Evolutionary conservation across 2,797 vertebrate genomes (phyloP).

Genomic region (Orientallactaga sibirica): DNA sequence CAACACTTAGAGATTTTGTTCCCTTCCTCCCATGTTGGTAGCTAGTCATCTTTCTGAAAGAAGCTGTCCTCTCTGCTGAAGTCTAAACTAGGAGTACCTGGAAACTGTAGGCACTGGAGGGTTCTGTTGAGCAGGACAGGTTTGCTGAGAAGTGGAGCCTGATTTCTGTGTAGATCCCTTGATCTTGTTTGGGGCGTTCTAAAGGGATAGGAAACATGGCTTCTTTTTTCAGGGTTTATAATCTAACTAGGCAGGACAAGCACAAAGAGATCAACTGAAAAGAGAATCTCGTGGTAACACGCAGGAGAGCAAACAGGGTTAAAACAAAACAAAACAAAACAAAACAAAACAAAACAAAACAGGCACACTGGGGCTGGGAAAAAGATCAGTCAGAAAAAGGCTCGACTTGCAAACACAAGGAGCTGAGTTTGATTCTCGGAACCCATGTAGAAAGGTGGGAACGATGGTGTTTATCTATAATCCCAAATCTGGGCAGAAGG

Average conservation of each 20-base stretch:
- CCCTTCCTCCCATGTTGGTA: background rate
- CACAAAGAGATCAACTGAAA: background rate
- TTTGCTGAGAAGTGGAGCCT: background rate
- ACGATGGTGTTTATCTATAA: too few species aligned
- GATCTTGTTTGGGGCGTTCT: slow-evolving; percentile 4
- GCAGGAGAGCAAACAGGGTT: background rate
- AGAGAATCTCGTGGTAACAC: background rate
- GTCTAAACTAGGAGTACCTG: background rate
- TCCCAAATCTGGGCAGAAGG: too few species aligned
- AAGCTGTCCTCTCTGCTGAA: background rate
- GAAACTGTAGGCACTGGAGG: background rate
- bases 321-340: background rate
- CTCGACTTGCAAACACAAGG: too few species aligned
- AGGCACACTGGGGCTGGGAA: too few species aligned
- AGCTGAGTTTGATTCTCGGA: too few species aligned
- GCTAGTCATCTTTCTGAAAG: background rate
- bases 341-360: too few species aligned
- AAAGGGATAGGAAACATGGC: background rate
- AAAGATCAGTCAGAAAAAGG: too few species aligned
- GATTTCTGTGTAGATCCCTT: background rate
- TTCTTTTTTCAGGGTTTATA: slow-evolving; percentile 25
- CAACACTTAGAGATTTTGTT: background rate
- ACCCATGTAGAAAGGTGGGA: too few species aligned
- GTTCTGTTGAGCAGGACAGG: background rate
- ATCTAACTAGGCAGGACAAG: background rate